Conservation (phyloP, 2,797 vertebrate genomes). For the Spinus olivaceus region DNA sequence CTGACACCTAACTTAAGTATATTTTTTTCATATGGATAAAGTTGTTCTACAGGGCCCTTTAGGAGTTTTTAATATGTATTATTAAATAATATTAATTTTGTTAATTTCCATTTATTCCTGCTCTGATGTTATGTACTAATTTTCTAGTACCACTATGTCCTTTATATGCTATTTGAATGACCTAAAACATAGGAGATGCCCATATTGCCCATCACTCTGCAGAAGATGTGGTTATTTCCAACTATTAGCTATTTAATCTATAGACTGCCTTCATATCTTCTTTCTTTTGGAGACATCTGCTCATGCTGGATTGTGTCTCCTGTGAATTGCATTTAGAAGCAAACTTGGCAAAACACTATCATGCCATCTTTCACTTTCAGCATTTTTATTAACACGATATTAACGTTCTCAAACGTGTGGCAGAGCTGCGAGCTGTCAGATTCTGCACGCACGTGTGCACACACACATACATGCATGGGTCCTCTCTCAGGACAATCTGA, state of each 20-base stretch:
- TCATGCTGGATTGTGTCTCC: background rate
- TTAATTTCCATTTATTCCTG: background rate
- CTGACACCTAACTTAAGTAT: background rate
- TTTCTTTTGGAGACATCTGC: background rate
- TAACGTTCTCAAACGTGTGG: background rate
- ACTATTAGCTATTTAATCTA: background rate
- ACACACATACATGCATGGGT: fast-evolving
- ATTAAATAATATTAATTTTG: background rate
- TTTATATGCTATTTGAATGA: background rate
- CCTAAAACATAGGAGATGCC: background rate
- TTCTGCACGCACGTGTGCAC: fast-evolving
- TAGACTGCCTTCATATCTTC: background rate
- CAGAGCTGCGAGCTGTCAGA: background rate
- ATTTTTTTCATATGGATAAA: background rate
- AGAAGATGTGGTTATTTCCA: background rate
- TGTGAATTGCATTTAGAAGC: background rate
- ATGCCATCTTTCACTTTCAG: background rate
- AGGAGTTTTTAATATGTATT: background rate
- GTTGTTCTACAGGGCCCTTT: background rate
- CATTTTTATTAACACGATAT: background rate
- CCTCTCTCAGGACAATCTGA: background rate
- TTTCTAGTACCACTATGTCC: background rate
- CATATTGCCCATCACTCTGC: background rate
- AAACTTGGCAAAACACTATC: background rate
- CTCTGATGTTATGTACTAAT: background rate